phyloP scores from a whole-genome alignment of 2,888 invertebrate species.

The Lingula anatina region DNA sequence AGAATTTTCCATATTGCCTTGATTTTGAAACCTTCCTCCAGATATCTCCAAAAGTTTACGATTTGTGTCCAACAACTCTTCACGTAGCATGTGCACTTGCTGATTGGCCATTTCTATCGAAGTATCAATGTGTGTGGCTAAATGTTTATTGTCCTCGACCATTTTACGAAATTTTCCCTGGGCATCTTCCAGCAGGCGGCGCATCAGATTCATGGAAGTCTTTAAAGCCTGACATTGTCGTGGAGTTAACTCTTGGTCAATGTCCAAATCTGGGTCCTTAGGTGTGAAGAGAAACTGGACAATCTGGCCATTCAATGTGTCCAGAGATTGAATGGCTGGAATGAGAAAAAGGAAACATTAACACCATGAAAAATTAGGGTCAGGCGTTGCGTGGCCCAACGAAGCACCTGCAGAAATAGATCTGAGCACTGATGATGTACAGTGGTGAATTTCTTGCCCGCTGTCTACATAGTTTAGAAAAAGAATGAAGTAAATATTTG shows the following conservation, averaged over 20 bases:
- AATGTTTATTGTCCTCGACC: conserved; percentile 74
- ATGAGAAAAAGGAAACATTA: conserved; percentile 15
- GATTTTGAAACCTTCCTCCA: not conserved
- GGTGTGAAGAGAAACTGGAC: conserved; percentile 52
- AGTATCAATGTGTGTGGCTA: conserved; percentile 55
- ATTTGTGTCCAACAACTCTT: conserved; percentile 58
- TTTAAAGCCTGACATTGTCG: conserved; percentile 60
- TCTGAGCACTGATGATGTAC: too few species aligned
- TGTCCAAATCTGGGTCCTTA: conserved; percentile 22
- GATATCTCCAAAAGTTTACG: conserved; percentile 47
- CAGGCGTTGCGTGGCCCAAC: too few species aligned
- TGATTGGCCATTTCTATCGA: conserved; percentile 49
- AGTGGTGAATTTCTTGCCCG: too few species aligned
- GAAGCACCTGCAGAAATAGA: too few species aligned
- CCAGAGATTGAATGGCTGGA: conserved; percentile 55
- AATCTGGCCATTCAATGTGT: conserved; percentile 54
- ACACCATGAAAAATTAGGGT: too few species aligned
- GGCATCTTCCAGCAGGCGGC: conserved; percentile 78
- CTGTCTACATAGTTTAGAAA: too few species aligned
- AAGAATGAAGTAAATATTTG: too few species aligned
- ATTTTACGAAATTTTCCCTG: conserved; percentile 79
- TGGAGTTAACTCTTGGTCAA: conserved; percentile 26
- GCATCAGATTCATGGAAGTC: conserved; percentile 80
- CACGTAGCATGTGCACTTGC: conserved; percentile 59
- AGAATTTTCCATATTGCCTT: not conserved